phyloP scores from a whole-genome alignment of 1,140 invertebrate genomes.

The Drosophila truncata region DNA sequence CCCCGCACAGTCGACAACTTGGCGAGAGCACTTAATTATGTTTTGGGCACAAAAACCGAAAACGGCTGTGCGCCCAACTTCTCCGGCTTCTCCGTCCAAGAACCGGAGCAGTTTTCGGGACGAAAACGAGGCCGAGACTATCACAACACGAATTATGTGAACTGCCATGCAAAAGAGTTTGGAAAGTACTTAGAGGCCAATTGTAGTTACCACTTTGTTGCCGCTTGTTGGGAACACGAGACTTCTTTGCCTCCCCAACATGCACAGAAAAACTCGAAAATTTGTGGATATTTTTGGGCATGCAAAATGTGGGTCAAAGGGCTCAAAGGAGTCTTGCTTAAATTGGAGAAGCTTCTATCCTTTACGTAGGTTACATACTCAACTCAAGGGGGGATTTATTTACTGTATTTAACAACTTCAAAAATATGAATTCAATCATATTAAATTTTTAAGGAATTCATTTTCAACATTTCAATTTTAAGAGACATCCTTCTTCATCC shows the following conservation, averaged over 20 bases:
- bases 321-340: neutral
- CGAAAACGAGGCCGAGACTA: slow-evolving; percentile 68
- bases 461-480: neutral
- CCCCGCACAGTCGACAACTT: slow-evolving; percentile 69
- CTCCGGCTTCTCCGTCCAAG: slow-evolving; percentile 12
- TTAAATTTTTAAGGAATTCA: neutral
- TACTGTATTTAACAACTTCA: neutral
- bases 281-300: slow-evolving; percentile 27
- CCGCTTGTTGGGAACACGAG: slow-evolving; percentile 24
- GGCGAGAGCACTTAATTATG: slow-evolving; percentile 79
- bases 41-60: slow-evolving; percentile 66
- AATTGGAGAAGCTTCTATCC: neutral
- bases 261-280: slow-evolving; percentile 5
- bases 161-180: slow-evolving; percentile 76
- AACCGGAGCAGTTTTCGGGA: slow-evolving; percentile 30
- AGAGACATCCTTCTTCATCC: neutral
- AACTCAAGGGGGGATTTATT: too few relatives aligned
- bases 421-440: neutral
- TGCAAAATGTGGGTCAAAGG: slow-evolving; percentile 21
- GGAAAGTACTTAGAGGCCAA: slow-evolving; percentile 78
- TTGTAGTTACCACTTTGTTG: slow-evolving; percentile 64
- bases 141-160: slow-evolving; percentile 78
- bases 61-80: slow-evolving; percentile 43
- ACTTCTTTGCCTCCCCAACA: slow-evolving; percentile 24
- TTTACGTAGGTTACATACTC: neutral